Conservation (phyloP, 2,113 vertebrate species). For the Psittacus erithacus region DNA sequence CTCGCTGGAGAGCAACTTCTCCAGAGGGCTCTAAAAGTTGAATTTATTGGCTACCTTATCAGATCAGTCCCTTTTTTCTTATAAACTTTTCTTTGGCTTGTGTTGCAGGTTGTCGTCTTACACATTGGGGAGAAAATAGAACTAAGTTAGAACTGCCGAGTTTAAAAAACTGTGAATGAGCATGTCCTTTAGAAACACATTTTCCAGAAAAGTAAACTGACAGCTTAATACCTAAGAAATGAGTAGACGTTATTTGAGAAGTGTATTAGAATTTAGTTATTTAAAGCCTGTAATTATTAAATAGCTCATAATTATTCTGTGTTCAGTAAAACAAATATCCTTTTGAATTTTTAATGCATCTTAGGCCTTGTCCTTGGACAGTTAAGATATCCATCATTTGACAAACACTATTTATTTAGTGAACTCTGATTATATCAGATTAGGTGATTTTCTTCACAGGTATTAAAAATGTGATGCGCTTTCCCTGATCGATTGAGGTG, state of each 20-base stretch:
- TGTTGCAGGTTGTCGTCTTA: background rate
- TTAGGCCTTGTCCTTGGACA: background rate
- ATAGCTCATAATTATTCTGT: background rate
- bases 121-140: background rate
- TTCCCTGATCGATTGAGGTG: accelerated
- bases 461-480: background rate
- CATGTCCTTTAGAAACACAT: background rate
- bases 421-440: background rate
- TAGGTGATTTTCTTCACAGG: background rate
- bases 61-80: background rate
- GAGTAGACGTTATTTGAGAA: background rate
- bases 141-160: background rate
- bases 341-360: background rate
- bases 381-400: background rate
- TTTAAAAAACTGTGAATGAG: background rate
- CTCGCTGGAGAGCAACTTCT: background rate
- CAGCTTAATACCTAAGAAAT: background rate
- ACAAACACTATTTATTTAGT: background rate
- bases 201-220: background rate
- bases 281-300: background rate
- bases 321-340: background rate
- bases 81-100: background rate
- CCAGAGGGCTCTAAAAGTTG: background rate
- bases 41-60: background rate
- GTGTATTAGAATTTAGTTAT: background rate